phyloP scores from a whole-genome alignment of 2,888 invertebrate species.

The Mesorhabditis belari region DNA sequence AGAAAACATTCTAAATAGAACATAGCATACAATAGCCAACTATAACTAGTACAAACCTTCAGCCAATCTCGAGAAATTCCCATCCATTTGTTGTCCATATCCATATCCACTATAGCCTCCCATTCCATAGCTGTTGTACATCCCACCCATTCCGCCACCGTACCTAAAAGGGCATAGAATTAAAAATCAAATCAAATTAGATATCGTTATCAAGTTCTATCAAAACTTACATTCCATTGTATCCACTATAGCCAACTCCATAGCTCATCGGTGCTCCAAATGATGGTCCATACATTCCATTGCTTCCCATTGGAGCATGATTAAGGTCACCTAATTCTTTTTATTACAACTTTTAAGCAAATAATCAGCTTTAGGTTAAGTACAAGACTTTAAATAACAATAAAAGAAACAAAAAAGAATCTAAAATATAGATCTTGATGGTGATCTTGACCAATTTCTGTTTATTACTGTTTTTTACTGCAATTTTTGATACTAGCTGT shows the following conservation, averaged over 20 bases:
- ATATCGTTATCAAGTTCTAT: slow-evolving; percentile 4
- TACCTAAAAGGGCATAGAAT: slow-evolving; percentile 6
- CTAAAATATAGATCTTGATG: too few relatives aligned
- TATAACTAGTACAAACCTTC: too few relatives aligned
- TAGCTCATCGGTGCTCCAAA: slow-evolving; percentile 8
- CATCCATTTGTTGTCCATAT: slow-evolving; percentile 19
- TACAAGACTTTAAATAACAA: too few relatives aligned
- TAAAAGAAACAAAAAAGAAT: too few relatives aligned
- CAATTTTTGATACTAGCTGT: too few relatives aligned
- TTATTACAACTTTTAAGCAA: too few relatives aligned
- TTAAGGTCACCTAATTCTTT: too few relatives aligned
- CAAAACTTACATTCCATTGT: slow-evolving; percentile 13
- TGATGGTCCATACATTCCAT: slow-evolving; percentile 7
- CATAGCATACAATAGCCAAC: too few relatives aligned
- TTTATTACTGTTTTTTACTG: too few relatives aligned
- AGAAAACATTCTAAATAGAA: too few relatives aligned
- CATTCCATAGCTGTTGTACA: background rate
- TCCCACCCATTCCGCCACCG: slow-evolving; percentile 11
- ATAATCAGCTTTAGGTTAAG: too few relatives aligned
- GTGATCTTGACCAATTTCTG: too few relatives aligned
- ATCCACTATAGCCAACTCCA: slow-evolving; percentile 13
- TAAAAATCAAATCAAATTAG: background rate
- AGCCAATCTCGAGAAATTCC: slow-evolving; percentile 41
- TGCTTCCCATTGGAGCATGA: background rate
- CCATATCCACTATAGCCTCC: slow-evolving; percentile 19